phyloP scores from a whole-genome alignment of 2,113 vertebrate species.

The Caranx melampygus region DNA sequence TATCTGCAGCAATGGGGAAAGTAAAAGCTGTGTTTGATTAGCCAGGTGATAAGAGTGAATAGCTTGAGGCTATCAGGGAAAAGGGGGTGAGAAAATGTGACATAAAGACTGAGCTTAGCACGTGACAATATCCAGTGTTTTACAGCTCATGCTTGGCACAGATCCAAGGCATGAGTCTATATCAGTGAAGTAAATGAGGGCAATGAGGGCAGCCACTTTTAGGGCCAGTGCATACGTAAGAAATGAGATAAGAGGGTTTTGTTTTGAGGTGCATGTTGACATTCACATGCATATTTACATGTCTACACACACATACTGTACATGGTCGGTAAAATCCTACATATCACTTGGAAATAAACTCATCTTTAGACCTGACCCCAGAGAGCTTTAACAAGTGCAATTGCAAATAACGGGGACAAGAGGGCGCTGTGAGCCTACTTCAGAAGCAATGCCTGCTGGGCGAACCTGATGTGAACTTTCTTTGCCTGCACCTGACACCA shows the following conservation, averaged over 20 bases:
- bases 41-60: slow-evolving; percentile 2
- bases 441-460: slow-evolving; percentile 25
- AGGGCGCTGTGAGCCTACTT: slow-evolving; percentile 40
- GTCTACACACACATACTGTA: background rate
- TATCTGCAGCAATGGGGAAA: background rate
- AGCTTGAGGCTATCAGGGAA: background rate
- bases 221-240: background rate
- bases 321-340: slow-evolving; percentile 10
- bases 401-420: slow-evolving; percentile 56
- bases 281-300: slow-evolving; percentile 18
- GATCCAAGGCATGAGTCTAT: background rate
- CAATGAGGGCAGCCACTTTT: background rate
- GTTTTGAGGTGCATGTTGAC: background rate
- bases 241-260: background rate
- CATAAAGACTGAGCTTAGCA: slow-evolving; percentile 3
- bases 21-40: slow-evolving; percentile 4
- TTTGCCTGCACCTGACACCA: slow-evolving; percentile 60
- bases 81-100: background rate
- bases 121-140: slow-evolving; percentile 12
- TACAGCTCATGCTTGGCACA: background rate
- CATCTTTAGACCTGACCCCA: slow-evolving; percentile 24
- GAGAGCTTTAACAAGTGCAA: slow-evolving; percentile 70
- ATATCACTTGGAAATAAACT: slow-evolving; percentile 2
- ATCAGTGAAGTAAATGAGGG: background rate
- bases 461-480: slow-evolving; percentile 54